Conservation (phyloP, 2,113 vertebrate species). For the Steatornis caripensis region DNA sequence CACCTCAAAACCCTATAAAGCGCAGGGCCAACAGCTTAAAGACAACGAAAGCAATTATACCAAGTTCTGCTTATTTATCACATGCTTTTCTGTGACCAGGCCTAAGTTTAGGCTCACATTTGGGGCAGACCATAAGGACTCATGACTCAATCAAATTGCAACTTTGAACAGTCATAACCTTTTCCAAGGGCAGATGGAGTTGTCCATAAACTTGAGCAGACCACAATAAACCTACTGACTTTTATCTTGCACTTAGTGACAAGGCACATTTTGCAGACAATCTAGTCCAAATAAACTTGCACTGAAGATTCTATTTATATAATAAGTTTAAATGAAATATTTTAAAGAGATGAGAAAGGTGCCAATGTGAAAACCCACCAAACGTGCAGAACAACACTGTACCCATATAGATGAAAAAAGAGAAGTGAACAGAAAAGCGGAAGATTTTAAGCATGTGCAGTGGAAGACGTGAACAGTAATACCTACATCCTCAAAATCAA, state of each 20-base stretch:
- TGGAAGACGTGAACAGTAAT: neutral
- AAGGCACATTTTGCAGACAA: neutral
- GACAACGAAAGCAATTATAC: neutral
- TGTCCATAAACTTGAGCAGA: fast-evolving
- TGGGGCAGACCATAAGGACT: neutral
- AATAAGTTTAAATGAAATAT: neutral
- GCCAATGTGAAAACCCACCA: neutral
- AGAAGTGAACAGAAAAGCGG: neutral
- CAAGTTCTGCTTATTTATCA: neutral
- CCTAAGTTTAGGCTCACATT: neutral
- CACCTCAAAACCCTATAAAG: neutral
- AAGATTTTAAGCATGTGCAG: neutral
- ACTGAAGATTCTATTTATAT: fast-evolving
- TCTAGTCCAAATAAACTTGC: neutral
- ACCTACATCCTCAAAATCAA: neutral
- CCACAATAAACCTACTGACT: neutral
- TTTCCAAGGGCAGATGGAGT: neutral
- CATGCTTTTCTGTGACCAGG: neutral
- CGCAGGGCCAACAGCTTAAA: neutral
- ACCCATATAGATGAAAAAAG: neutral
- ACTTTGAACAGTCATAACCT: neutral
- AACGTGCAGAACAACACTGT: neutral
- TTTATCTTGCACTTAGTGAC: neutral
- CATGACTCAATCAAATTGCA: neutral
- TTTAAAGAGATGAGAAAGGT: neutral